Percentiles rank a stretch among this genome's conserved stretches.
Evolutionary conservation across 2,888 invertebrate species (phyloP).

Genomic region (Sinotaia quadrata): DNA sequence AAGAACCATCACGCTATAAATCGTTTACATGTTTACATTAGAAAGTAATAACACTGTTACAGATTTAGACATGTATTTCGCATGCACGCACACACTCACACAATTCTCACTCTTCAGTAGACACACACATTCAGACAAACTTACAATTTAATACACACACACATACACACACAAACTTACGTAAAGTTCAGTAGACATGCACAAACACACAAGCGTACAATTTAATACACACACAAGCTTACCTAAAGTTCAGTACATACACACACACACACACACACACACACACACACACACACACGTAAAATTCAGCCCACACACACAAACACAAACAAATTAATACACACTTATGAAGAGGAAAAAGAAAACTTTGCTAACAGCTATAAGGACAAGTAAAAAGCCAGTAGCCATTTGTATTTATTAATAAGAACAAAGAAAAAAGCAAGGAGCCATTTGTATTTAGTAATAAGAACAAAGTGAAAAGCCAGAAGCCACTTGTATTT

Average conservation of each 20-base stretch:
- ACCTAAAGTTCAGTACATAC: not conserved
- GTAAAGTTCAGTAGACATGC: not conserved
- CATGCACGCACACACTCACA: slow-evolving; percentile 3
- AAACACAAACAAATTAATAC: not conserved
- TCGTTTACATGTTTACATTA: too few species aligned
- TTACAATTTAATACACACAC: not conserved
- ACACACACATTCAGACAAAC: slow-evolving; percentile 8
- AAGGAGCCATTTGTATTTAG: too few species aligned
- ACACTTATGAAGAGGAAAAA: too few species aligned
- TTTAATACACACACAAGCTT: not conserved
- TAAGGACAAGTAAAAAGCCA: too few species aligned
- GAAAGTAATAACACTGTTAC: too few species aligned
- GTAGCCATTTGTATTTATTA: too few species aligned
- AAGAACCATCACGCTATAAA: too few species aligned
- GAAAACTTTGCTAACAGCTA: too few species aligned
- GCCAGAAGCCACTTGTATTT: too few species aligned
- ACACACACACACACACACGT: slow-evolving; percentile 1
- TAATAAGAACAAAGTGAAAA: too few species aligned
- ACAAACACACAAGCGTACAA: not conserved
- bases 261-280: slow-evolving; percentile 13
- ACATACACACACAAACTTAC: slow-evolving; percentile 5
- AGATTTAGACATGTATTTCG: too few species aligned
- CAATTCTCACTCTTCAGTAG: not conserved
- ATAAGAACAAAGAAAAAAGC: too few species aligned
- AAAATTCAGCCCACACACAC: not conserved